Evolutionary conservation across 2,888 invertebrate genomes (phyloP).

Genomic region (Epistrophella euchroma): DNA sequence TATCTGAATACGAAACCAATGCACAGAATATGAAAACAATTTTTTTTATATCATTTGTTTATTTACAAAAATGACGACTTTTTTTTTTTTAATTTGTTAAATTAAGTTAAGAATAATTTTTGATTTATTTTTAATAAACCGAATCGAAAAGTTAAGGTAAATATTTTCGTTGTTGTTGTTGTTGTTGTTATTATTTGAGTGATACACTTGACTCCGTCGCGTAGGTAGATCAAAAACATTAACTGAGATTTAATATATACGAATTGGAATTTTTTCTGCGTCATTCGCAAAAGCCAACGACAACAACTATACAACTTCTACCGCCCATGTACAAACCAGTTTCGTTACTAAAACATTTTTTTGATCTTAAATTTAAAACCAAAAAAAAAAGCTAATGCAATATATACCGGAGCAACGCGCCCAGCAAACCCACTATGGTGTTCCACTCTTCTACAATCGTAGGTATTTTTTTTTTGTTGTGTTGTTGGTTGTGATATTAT

Average conservation of each 20-base stretch:
- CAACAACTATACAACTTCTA: conserved; percentile 27
- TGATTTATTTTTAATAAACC: conserved; percentile 22
- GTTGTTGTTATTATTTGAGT: not conserved
- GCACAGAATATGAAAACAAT: conserved; percentile 16
- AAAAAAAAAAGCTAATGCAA: conserved; percentile 54
- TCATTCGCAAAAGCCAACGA: conserved; percentile 59
- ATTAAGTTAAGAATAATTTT: not conserved
- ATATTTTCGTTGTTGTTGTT: not conserved
- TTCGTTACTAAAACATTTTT: conserved; percentile 73
- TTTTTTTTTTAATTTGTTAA: conserved; percentile 15
- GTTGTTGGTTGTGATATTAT: not conserved
- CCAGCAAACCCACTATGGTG: conserved; percentile 68
- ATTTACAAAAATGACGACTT: conserved; percentile 15
- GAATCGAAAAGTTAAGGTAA: conserved; percentile 10
- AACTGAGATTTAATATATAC: conserved; percentile 35
- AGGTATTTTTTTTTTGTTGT: conserved; percentile 35
- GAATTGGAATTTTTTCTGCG: conserved; percentile 54
- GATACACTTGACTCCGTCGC: conserved; percentile 47
- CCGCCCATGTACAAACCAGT: conserved; percentile 73
- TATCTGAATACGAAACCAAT: not conserved
- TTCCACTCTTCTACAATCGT: conserved; percentile 55
- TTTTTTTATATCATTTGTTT: conserved; percentile 11
- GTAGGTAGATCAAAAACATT: conserved; percentile 46
- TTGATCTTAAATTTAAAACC: not conserved
- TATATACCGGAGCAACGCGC: conserved; percentile 56